Evolutionary conservation across 1,140 invertebrate genomes (phyloP), one percentile per base, ranked within the genome.

Genomic region (Magallana angulata): DNA sequence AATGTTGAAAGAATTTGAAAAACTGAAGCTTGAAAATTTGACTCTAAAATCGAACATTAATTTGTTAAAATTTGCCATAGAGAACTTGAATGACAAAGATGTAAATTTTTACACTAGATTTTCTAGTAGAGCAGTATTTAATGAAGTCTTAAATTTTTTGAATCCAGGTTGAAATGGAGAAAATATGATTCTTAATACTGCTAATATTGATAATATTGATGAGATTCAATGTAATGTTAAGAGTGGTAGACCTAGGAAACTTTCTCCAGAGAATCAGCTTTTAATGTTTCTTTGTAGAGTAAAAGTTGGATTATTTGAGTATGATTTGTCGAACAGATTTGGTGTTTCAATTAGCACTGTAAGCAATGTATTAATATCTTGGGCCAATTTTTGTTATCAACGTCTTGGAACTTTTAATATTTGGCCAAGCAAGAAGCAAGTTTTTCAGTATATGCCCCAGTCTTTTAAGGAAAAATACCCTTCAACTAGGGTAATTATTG

Each of bases 121-220:
- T 36, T 36, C 80, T 57, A 57, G 3, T 12, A 36, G 6, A 12
- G 5, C 14, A 11, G 11, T 14, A 12, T 82, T 82, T 57, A 36
- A 82, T 82, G 81, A 12, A 56, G 30, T 82, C 9, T 57, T 57
- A 14, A 82, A 57, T 56, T 82, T 82, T 82, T 57, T 82, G 12
- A 36, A 57, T n/a, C 81, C 81, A 48, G 80, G 11, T 3, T 36
- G 5, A 82, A 82, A 82, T 82, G 80, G 80, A 82, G 80, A 82
- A 48, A 82, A 82, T 48, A 30, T 82, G 16, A 60, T 5, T 60
- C 59, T 60, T 48, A 82, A 30, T 3, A 82, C 57, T 16, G 36
- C 16, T 57, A 36, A 36, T 82, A 14, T 14, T 36, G 7, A 82
- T 30, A 36, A 36, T 82, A 14, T 14, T 36, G 7, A 82, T 30